Evolutionary conservation across 2,797 vertebrate species (phyloP).

Genomic region (Cirrhinus molitorella): DNA sequence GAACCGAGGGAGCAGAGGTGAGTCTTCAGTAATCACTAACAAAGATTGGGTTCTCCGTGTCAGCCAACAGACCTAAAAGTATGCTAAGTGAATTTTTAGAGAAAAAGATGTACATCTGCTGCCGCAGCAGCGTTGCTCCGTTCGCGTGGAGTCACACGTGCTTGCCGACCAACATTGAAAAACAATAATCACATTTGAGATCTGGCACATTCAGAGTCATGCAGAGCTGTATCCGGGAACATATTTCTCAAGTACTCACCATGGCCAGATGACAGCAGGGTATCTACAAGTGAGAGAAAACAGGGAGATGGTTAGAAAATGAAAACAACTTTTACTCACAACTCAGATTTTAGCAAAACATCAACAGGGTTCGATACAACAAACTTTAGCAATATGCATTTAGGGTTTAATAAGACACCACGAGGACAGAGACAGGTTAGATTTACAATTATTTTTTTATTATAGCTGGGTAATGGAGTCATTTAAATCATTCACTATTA

Average conservation of each 20-base stretch:
- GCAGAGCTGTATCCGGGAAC: constrained; percentile 36
- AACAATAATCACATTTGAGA: constrained; percentile 33
- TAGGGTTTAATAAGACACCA: neutral
- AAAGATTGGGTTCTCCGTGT: constrained; percentile 38
- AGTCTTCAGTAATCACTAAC: constrained; percentile 41
- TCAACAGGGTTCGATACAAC: neutral
- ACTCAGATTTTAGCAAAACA: constrained; percentile 11
- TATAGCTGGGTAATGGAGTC: constrained; percentile 57
- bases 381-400: neutral
- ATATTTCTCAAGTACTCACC: constrained; percentile 59
- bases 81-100: constrained; percentile 18
- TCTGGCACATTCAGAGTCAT: constrained; percentile 33
- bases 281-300: constrained; percentile 68
- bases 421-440: constrained; percentile 64
- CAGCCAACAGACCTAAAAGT: constrained; percentile 33
- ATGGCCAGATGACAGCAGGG: constrained; percentile 68
- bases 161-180: constrained; percentile 26
- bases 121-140: neutral
- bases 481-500: neutral
- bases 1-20: constrained; percentile 33
- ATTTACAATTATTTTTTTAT: constrained; percentile 14
- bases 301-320: constrained; percentile 22
- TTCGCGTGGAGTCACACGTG: neutral
- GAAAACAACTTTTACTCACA: constrained; percentile 7
- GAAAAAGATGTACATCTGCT: constrained; percentile 16